Evolutionary conservation across 2,797 vertebrate species (phyloP), one percentile per base, ranked within the genome.

Genomic region (Rhinophrynus dorsalis): DNA sequence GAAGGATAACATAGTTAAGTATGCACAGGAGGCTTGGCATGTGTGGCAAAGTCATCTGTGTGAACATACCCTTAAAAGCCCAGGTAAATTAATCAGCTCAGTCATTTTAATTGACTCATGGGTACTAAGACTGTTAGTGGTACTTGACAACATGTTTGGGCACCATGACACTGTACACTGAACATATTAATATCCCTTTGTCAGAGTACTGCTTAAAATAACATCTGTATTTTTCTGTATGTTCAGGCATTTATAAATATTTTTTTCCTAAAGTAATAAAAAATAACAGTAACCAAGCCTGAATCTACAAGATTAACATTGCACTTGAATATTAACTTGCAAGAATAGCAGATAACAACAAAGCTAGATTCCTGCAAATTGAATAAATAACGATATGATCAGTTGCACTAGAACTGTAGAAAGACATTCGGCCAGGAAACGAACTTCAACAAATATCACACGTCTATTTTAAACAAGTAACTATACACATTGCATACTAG

Each of bases 311-410:
- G 83, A 84, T 87, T 88, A 84, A 90, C 86, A 90, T 86, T 89
- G 88, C 89, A 89, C 87, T 84, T 84, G 85, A 80, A 86, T 67
- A 67, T 76, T 81, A 83, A 86, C 81, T 85, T 84, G 86, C 81
- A 80, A 89, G 76, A 88, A 82, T 82, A 44, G 64, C 58, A 60
- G 33, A 76, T 83, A 85, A 68, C 78, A 84, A 85, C 79, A 81
- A 77, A 84, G 86, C 78, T 84, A 82, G 85, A 86, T 85, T 90
- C 88, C 84, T 37, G 68, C 60, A 38, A 56, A 75, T 76, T 81
- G 79, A 83, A 90, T 91, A 91, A 90, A 90, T 91, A 91, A 90
- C 86, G 86, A 87, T 88, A 90, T 85, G 86, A 79, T 81, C 79
- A 80, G 88, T 81, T 88, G 84, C 82, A 87, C 88, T 85, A 80